phyloP scores from a whole-genome alignment of 2,797 vertebrate genomes.

The Lithobates pipiens region DNA sequence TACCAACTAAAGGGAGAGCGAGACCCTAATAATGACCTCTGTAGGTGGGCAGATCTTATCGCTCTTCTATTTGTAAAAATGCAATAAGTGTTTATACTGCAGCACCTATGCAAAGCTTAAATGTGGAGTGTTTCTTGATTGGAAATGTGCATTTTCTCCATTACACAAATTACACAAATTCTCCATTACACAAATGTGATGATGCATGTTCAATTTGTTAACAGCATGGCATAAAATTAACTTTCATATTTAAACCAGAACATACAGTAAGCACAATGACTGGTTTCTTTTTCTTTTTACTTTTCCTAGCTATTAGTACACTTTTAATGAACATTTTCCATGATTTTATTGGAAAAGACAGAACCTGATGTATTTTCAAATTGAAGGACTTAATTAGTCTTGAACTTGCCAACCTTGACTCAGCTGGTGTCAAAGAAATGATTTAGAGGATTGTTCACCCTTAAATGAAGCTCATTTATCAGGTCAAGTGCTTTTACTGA shows the following conservation, averaged over 20 bases:
- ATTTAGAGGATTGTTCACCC: constrained; percentile 17
- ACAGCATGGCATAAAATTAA: not conserved
- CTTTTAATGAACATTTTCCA: constrained; percentile 32
- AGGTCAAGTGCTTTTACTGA: not conserved
- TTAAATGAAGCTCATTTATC: constrained; percentile 13
- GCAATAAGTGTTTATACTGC: too few relatives aligned
- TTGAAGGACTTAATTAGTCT: constrained; percentile 46
- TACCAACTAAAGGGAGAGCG: too few relatives aligned
- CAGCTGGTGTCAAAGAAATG: constrained; percentile 38
- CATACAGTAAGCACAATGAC: not conserved
- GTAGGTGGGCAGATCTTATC: too few relatives aligned
- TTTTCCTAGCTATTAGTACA: not conserved
- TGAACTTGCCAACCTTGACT: constrained; percentile 27
- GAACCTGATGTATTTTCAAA: constrained; percentile 4
- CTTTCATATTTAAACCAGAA: not conserved
- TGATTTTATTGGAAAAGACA: constrained; percentile 44
- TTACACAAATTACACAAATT: not conserved
- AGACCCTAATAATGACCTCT: too few relatives aligned
- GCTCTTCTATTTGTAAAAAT: too few relatives aligned
- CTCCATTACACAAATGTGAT: not conserved
- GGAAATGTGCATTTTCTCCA: not conserved
- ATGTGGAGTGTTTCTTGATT: too few relatives aligned
- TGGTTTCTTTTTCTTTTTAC: not conserved
- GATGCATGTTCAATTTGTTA: not conserved
- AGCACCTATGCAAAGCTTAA: too few relatives aligned